These are phyloP conservation scores for Aplochiton taeniatus DNA, from an alignment of 2,797 vertebrate genomes.

Conservation along the genomic window DNA sequence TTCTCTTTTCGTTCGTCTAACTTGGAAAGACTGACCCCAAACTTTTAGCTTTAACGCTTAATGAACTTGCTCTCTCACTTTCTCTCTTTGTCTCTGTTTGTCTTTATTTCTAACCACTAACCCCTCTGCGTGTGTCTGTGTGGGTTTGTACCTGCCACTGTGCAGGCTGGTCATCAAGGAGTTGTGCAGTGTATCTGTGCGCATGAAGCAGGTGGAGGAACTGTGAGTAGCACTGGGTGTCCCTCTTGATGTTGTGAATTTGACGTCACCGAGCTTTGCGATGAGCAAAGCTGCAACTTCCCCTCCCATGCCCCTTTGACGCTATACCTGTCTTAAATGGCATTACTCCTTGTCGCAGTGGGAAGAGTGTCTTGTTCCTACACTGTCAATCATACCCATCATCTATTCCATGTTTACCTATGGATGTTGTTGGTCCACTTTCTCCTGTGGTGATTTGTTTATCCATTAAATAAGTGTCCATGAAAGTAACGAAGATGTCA, in stretches of 20 bases:
- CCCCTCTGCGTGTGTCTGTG: constrained; percentile 79
- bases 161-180: constrained; percentile 97
- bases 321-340: neutral
- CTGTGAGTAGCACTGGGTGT: constrained; percentile 93
- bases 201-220: constrained; percentile 99
- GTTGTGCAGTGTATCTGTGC: constrained; percentile 98
- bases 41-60: constrained; percentile 23
- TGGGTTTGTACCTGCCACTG: constrained; percentile 43
- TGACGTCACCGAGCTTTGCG: constrained; percentile 23
- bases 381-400: too few relatives aligned
- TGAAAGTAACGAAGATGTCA: too few relatives aligned
- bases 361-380: too few relatives aligned
- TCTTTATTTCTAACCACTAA: constrained; percentile 80
- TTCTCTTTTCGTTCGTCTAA: constrained; percentile 11
- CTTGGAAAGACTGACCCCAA: neutral
- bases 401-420: too few relatives aligned
- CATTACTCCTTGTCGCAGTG: too few relatives aligned
- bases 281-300: constrained; percentile 16
- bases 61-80: constrained; percentile 24
- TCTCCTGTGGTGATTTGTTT: too few relatives aligned
- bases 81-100: constrained; percentile 16
- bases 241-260: constrained; percentile 62
- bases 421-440: too few relatives aligned
- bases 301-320: neutral
- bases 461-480: too few relatives aligned